Evolutionary conservation across 2,888 invertebrate genomes (phyloP), one percentile per base, ranked within the genome.

Genomic region (Ctena decussata): DNA sequence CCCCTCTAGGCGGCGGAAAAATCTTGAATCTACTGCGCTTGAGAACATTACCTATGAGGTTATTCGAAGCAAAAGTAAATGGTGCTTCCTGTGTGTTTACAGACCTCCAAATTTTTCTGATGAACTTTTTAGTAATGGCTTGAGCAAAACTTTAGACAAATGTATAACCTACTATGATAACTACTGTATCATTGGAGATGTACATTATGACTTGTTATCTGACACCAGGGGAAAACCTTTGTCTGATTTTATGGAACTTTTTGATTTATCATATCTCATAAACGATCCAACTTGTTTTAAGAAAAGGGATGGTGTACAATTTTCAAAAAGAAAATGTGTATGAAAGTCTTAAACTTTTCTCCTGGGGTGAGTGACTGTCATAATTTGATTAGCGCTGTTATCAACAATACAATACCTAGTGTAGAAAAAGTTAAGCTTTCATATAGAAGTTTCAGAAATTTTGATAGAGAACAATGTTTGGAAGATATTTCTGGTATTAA

Each of bases 341-440:
- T 80, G 35, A 80, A 65, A 75, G 69, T n/a, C n/a, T 30, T 80
- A 70, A 80, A 70, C 37, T 65, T 80, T 44, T 27, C 46, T 18
- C 74, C 80, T 44, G 80, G 80, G 21, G 74, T 80, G 27, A 80
- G 80, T 74, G 75, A 80, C 39, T 80, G 80, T 46, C 80, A 75
- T 46, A 75, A 80, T 70, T 24, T 80, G 46, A 80, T 80, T n/a
- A 49, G 49, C 39, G 76, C 76, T 1, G 49, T 75, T n/a, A 80
- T 80, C 1, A 80, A 80, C 37, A 37, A 35, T 24, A 65, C 18
- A 24, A 39, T 32, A 24, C 69, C 74, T 27, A 30, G 39, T 32
- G 69, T 65, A 46, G 70, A 80, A 70, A 76, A 80, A 27, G 37
- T 49, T 37, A 80, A 80, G 60, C 6, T 76, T 30, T 12, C 5